These are phyloP conservation scores for Melinopterus prodromus DNA, from an alignment of 2,888 invertebrate species.

Conservation along the genomic window DNA sequence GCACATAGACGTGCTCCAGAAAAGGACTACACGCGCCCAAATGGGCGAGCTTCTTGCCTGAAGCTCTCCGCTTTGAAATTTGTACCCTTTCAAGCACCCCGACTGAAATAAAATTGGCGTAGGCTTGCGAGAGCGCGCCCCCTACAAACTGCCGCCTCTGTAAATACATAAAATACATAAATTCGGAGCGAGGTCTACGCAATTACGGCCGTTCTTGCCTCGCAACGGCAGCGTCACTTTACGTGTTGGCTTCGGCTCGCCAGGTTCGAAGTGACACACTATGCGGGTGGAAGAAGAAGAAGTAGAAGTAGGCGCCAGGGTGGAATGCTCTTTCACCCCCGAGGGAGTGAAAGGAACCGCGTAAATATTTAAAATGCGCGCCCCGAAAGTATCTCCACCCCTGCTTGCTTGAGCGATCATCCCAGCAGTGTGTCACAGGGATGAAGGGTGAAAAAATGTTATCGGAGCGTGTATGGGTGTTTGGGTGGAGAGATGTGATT, in stretches of 20 bases:
- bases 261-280: no score
- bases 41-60: not conserved
- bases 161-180: constrained; percentile 4
- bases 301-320: no score
- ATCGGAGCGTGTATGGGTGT: no score
- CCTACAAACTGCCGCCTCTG: not conserved
- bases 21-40: no score
- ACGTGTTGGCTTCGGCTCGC: no score
- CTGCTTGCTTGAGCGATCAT: not conserved
- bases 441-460: not conserved
- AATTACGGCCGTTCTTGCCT: not conserved
- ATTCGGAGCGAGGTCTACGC: not conserved
- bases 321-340: not conserved
- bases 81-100: not conserved
- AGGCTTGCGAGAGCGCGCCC: not conserved
- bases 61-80: not conserved
- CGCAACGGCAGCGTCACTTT: not conserved
- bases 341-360: not conserved
- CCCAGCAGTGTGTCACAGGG: not conserved
- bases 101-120: not conserved
- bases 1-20: no score
- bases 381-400: not conserved
- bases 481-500: no score
- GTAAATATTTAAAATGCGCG: not conserved
- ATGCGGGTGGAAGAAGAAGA: no score